Evolutionary conservation across 2,113 vertebrate species (phyloP).

Genomic region (Mesembrinibis cayennensis): DNA sequence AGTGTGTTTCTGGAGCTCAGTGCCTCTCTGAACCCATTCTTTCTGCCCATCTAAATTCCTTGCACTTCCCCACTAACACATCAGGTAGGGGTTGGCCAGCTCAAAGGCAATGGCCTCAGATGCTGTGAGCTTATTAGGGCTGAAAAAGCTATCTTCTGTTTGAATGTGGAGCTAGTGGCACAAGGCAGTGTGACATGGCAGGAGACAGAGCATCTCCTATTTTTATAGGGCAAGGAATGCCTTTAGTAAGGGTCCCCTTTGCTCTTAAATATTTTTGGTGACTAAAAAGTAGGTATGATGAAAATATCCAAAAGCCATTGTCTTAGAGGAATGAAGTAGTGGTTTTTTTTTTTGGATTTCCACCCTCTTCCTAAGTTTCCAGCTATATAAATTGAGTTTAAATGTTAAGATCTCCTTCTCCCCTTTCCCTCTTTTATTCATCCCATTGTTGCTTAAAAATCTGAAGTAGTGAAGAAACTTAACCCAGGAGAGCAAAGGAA

Average conservation of each 20-base stretch:
- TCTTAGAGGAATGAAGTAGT: background rate
- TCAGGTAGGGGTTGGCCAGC: background rate
- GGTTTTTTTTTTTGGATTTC: background rate
- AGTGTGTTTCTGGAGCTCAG: background rate
- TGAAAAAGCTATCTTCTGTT: background rate
- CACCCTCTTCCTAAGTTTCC: background rate
- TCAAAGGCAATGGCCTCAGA: background rate
- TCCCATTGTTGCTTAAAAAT: background rate
- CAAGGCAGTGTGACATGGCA: background rate
- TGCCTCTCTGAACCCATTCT: background rate
- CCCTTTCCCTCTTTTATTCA: background rate
- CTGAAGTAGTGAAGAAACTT: background rate
- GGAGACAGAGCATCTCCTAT: background rate
- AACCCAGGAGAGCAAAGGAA: background rate
- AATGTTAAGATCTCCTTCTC: background rate
- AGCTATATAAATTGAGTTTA: background rate
- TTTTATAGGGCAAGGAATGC: background rate
- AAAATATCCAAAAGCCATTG: background rate
- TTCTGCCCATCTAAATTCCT: background rate
- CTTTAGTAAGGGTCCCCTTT: background rate
- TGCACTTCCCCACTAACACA: background rate
- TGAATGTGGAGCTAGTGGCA: background rate
- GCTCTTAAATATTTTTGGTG: background rate
- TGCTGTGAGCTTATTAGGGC: background rate
- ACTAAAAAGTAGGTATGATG: background rate